Percentiles rank a stretch among this genome's conserved stretches.
phyloP scores from a whole-genome alignment of 2,113 vertebrate species.

The Motacilla tschutschensis region DNA sequence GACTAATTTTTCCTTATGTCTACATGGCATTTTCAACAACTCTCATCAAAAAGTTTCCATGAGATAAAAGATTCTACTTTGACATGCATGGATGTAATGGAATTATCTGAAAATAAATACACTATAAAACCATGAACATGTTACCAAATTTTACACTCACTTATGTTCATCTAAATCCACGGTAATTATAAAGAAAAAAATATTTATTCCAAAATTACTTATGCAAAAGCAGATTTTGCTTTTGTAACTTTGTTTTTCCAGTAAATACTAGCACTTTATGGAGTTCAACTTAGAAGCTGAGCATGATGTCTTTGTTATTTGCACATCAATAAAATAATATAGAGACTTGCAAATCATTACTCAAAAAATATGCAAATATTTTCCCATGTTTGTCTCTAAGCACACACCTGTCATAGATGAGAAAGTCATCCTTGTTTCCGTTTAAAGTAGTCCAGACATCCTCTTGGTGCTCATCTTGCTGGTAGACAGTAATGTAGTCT shows the following conservation, averaged over 20 bases:
- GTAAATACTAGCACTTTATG: not conserved
- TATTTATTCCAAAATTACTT: not conserved
- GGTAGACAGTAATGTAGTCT: conserved; percentile 82
- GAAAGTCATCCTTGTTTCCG: conserved; percentile 88
- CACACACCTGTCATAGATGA: conserved; percentile 92
- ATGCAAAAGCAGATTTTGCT: not conserved
- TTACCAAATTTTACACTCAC: not conserved
- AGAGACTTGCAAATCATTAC: not conserved
- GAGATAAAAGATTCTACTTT: not conserved
- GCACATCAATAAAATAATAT: not conserved
- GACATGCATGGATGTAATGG: not conserved
- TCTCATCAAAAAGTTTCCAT: not conserved
- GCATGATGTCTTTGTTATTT: not conserved
- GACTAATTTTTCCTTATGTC: not conserved
- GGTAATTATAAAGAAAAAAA: not conserved
- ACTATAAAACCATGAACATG: not conserved
- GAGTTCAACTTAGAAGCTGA: not conserved
- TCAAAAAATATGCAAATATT: not conserved
- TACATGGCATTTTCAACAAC: not conserved
- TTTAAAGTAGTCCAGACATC: conserved; percentile 87
- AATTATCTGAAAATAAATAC: not conserved
- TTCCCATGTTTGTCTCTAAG: not conserved
- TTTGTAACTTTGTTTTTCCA: not conserved
- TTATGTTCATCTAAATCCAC: not conserved
- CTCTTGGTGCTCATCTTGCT: conserved; percentile 76